Base-by-base conservation (phyloP, 2,888 invertebrate genomes). In the Lycia hirtaria region DNA sequence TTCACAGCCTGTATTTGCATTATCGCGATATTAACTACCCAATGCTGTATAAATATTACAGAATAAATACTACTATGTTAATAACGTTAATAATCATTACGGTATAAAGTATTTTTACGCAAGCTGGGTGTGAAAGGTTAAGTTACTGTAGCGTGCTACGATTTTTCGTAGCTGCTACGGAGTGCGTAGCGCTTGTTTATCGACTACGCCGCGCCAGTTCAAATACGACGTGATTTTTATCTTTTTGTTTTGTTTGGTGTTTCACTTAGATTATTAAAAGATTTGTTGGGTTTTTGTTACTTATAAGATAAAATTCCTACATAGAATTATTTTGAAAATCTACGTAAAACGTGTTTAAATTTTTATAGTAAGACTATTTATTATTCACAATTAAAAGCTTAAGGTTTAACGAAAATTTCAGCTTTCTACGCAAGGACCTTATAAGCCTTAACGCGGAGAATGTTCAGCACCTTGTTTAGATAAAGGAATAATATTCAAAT, bases 1-100 rank as follows among this genome's bases (percentile, higher is more conserved):
- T 76, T 80, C 80, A 71, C 73, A 71, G 78, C 64, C 76, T 75
- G 80, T 83, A 85, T 85, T 87, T 83, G 81, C 87, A 87, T 87
- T 85, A 87, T 83, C 82, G 78, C 73, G 71, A 76, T 81, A 85
- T 83, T 86, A 85, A 84, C 82, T 44, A 56, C 77, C 75, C 64
- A 65, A 60, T 14, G 57, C 43, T 43, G 58, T 56, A 60, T 48
- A 55, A 51, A 56, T 64, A 62, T 64, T 43, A 64, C 57, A 22
- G 41, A 56, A 63, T 44, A 53, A 48, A 52, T 60, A 59, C 19
- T 33, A 40, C 51, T 44, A 14, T 26, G 41, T 26, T 41, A 15
- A 26, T 28, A 17, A 14, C n/a, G 19, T 19, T 44, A 37, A 44
- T 37, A 37, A n/a, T 28, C 37, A 17, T 57, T 38, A 49, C 50